Evolutionary conservation across 1,140 invertebrate genomes (phyloP).

Genomic region (Rhyacophila brunnea): DNA sequence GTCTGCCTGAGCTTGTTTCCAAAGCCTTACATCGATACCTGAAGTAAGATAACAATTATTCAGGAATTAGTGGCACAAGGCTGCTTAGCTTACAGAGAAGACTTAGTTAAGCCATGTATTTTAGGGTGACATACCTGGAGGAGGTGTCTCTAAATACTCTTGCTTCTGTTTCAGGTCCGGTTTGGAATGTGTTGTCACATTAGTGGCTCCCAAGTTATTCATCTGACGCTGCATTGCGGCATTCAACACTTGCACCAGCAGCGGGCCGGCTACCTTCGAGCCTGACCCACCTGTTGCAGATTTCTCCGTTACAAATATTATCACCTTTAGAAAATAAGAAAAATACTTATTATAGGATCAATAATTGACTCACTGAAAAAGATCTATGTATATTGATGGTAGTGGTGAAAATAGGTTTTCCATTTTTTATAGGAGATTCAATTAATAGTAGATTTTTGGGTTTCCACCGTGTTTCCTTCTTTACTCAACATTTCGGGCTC

Average conservation of each 20-base stretch:
- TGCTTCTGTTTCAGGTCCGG: slow-evolving; percentile 76
- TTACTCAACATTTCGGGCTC: no score
- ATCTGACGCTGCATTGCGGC: slow-evolving; percentile 69
- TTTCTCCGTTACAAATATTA: slow-evolving; percentile 79
- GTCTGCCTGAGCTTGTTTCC: slow-evolving; percentile 88
- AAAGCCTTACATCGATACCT: slow-evolving; percentile 76
- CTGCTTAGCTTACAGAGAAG: no score
- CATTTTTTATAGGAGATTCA: no score
- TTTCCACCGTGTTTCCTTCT: no score
- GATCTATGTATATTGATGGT: no score
- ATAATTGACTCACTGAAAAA: no score
- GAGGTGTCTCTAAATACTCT: slow-evolving; percentile 86
- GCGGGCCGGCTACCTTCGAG: slow-evolving; percentile 69
- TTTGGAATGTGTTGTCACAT: slow-evolving; percentile 62
- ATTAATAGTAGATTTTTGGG: no score
- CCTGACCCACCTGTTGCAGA: slow-evolving; percentile 62
- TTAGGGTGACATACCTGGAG: slow-evolving; percentile 64
- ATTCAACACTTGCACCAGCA: slow-evolving; percentile 68
- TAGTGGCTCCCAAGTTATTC: slow-evolving; percentile 63
- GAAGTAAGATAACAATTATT: slow-evolving; percentile 35
- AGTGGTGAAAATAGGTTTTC: no score
- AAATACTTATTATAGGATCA: no score
- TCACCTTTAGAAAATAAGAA: slow-evolving; percentile 40
- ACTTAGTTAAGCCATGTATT: no score
- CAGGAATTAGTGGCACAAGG: no score